phyloP scores from a whole-genome alignment of 2,113 vertebrate genomes.

The Pogona vitticeps region DNA sequence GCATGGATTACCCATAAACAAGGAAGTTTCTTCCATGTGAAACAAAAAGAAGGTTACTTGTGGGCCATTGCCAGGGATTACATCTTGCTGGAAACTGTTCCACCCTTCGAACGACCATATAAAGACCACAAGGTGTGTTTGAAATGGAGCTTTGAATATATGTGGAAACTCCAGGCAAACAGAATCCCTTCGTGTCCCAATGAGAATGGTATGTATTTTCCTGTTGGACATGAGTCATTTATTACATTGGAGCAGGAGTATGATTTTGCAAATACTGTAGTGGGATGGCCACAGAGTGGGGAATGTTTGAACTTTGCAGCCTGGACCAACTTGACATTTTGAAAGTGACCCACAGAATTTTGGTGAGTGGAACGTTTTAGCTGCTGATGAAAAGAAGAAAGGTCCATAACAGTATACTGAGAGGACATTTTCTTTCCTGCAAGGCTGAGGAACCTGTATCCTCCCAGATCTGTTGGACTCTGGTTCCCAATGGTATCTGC shows the following conservation, averaged over 20 bases:
- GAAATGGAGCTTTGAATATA: conserved; percentile 84
- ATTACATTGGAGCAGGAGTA: neutral
- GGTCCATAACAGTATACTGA: too few relatives aligned
- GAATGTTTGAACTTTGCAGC: neutral
- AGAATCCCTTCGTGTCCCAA: conserved; percentile 80
- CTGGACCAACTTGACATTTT: neutral
- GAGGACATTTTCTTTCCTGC: too few relatives aligned
- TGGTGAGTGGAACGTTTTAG: too few relatives aligned
- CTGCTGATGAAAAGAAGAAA: too few relatives aligned
- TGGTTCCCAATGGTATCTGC: neutral
- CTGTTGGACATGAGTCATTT: neutral
- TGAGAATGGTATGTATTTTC: conserved; percentile 82
- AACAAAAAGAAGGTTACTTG: conserved; percentile 66
- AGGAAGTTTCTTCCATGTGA: conserved; percentile 3
- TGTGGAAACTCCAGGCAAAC: conserved; percentile 79
- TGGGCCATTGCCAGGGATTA: conserved; percentile 75
- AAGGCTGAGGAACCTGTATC: too few relatives aligned
- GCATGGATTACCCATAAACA: conserved; percentile 81
- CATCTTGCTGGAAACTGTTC: conserved; percentile 76
- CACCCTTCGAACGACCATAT: conserved; percentile 77
- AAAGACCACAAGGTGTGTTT: conserved; percentile 81
- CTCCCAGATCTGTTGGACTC: too few relatives aligned
- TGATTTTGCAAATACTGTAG: neutral
- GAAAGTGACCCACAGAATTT: neutral
- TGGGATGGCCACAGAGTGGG: neutral